These are phyloP conservation scores for Patella caerulea DNA, from an alignment of 2,888 invertebrate species.

Conservation along the genomic window DNA sequence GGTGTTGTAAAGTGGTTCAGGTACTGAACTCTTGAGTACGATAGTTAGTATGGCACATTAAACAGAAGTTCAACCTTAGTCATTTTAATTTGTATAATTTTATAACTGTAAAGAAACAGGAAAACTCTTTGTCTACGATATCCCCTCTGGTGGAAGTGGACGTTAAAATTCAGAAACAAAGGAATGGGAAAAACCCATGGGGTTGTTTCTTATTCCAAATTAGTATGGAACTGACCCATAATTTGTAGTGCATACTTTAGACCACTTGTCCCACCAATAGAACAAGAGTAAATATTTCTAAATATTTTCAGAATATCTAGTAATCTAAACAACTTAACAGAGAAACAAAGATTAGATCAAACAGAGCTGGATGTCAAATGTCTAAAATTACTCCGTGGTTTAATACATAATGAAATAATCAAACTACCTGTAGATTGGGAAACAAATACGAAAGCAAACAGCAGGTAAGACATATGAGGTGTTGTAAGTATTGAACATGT, in stretches of 20 bases:
- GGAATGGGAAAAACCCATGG: too few species aligned
- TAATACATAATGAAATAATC: constrained; percentile 69
- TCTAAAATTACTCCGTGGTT: constrained; percentile 65
- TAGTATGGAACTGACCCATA: background rate
- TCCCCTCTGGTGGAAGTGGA: too few species aligned
- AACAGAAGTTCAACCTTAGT: too few species aligned
- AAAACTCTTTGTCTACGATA: background rate
- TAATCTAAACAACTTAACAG: constrained; percentile 53
- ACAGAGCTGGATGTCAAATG: constrained; percentile 68
- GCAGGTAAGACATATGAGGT: constrained; percentile 24
- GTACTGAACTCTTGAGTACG: too few species aligned
- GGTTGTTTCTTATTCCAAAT: too few species aligned
- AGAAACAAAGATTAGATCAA: constrained; percentile 64
- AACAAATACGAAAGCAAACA: constrained; percentile 36
- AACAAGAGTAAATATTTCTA: background rate
- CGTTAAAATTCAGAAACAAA: too few species aligned
- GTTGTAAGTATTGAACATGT: too few species aligned
- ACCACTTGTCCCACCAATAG: too few species aligned
- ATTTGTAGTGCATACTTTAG: background rate
- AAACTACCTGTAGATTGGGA: constrained; percentile 68
- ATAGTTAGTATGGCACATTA: too few species aligned
- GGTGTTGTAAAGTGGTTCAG: too few species aligned
- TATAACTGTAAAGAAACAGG: background rate
- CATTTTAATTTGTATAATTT: background rate
- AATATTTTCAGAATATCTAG: constrained; percentile 60